A percentile compares a stretch with the other conserved stretches of the same genome.
Evolutionary conservation across 2,113 vertebrate species (phyloP).

Genomic region (Scomber japonicus): DNA sequence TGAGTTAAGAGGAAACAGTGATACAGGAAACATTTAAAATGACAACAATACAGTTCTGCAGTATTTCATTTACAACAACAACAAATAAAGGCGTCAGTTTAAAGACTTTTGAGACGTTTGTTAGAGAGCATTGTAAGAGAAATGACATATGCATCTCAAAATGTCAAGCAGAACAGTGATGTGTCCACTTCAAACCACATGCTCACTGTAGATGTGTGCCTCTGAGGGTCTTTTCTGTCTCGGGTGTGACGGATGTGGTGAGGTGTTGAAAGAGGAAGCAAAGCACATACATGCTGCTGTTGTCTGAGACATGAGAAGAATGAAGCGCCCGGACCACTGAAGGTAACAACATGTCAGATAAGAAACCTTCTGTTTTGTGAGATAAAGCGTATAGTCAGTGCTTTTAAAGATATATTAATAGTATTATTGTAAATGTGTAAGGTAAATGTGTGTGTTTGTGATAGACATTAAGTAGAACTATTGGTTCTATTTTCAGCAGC

Average conservation of each 20-base stretch:
- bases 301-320: conserved; percentile 26
- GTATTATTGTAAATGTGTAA: not conserved
- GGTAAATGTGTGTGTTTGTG: not conserved
- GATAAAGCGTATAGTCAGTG: not conserved
- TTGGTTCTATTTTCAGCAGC: no score
- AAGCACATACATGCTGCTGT: not conserved
- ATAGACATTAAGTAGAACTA: no score
- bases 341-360: conserved; percentile 44
- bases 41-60: no score
- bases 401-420: not conserved
- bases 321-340: conserved; percentile 51
- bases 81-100: no score
- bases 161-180: not conserved
- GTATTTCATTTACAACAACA: no score
- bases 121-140: not conserved
- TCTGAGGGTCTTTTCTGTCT: not conserved
- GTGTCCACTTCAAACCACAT: conserved; percentile 42
- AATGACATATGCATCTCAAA: not conserved
- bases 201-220: not conserved
- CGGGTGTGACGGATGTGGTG: conserved; percentile 59
- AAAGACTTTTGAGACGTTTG: no score
- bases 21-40: no score
- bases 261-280: conserved; percentile 65
- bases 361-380: not conserved
- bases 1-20: no score